These are phyloP conservation scores for Epizoanthus stellaris DNA, from an alignment of 92 coral and sea anemone species.

Conservation along the genomic window DNA sequence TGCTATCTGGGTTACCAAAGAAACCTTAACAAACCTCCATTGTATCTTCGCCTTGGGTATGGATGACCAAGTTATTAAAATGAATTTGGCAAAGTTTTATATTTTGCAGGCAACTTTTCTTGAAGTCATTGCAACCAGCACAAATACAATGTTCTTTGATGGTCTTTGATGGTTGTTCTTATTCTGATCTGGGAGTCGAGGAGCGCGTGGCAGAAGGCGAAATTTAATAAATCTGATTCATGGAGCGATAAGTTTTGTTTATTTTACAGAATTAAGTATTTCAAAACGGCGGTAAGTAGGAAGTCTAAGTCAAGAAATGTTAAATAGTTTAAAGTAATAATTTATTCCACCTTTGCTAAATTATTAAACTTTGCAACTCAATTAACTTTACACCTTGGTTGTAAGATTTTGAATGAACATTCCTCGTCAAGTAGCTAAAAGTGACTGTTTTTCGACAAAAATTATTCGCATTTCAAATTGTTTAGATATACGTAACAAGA, in stretches of 20 bases:
- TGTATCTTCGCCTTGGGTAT: neutral
- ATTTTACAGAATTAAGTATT: slow-evolving; percentile 39
- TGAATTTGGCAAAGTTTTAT: no score
- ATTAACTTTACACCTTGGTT: slow-evolving; percentile 24
- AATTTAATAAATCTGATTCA: slow-evolving; percentile 17
- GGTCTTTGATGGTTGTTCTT: neutral
- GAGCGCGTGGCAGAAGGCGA: slow-evolving; percentile 33
- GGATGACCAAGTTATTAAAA: no score
- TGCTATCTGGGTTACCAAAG: neutral
- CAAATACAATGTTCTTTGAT: neutral
- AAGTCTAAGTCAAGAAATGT: neutral
- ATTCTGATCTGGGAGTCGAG: neutral
- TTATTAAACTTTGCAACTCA: slow-evolving; percentile 28
- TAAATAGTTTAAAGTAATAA: slow-evolving; percentile 49
- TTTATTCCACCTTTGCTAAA: slow-evolving; percentile 24
- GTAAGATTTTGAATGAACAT: slow-evolving; percentile 26
- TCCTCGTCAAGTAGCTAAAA: slow-evolving; percentile 11
- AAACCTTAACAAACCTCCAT: neutral
- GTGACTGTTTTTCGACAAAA: slow-evolving; percentile 19
- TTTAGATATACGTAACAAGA: neutral
- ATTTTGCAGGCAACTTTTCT: neutral
- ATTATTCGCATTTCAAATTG: slow-evolving; percentile 23
- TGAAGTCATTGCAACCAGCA: neutral
- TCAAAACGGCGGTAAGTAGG: slow-evolving; percentile 29
- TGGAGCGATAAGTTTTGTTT: slow-evolving; percentile 34